These are phyloP conservation scores for Rhinogobio ventralis DNA, from an alignment of 2,797 vertebrate species.

Conservation along the genomic window DNA sequence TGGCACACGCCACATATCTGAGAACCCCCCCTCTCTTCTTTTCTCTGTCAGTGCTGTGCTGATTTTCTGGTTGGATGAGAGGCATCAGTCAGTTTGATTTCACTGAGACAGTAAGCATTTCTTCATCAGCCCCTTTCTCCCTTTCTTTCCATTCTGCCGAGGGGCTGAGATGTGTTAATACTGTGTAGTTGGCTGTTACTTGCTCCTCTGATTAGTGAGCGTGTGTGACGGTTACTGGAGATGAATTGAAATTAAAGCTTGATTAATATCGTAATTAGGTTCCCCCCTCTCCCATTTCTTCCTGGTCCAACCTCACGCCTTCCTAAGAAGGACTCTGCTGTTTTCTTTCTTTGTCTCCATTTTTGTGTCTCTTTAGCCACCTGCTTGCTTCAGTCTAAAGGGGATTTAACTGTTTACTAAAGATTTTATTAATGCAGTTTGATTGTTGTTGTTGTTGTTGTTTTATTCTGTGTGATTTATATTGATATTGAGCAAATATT, in stretches of 20 bases:
- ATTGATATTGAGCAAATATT: constrained; percentile 9
- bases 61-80: constrained; percentile 66
- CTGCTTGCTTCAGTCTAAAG: constrained; percentile 31
- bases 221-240: constrained; percentile 69
- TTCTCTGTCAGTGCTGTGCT: constrained; percentile 58
- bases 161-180: constrained; percentile 75
- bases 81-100: constrained; percentile 71
- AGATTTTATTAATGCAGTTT: constrained; percentile 13
- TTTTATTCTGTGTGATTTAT: not conserved
- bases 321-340: constrained; percentile 52
- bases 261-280: constrained; percentile 78
- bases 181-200: constrained; percentile 74
- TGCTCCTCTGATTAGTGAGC: constrained; percentile 76
- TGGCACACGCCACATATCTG: constrained; percentile 41
- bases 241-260: constrained; percentile 78
- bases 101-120: constrained; percentile 67
- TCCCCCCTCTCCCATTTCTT: constrained; percentile 61
- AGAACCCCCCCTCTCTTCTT: constrained; percentile 5
- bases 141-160: constrained; percentile 39
- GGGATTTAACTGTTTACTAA: constrained; percentile 35
- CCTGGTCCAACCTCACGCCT: constrained; percentile 58
- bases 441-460: not conserved
- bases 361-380: constrained; percentile 55
- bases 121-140: constrained; percentile 61
- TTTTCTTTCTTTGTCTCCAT: constrained; percentile 64